Conservation (phyloP, 2,797 vertebrate genomes). For the Syngnathus acus region DNA sequence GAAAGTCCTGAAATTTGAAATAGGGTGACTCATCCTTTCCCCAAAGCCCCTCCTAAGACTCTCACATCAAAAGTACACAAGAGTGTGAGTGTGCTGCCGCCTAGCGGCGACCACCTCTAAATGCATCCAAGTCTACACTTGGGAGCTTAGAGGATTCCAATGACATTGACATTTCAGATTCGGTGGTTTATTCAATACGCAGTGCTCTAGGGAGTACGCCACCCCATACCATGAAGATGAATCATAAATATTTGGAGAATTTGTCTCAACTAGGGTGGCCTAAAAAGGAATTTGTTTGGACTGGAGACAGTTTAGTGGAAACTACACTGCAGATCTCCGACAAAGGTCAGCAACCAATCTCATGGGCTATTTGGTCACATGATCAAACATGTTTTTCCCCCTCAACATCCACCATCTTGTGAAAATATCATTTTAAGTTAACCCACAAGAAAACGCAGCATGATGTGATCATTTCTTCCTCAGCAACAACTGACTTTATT, state of each 20-base stretch:
- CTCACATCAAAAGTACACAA: not conserved
- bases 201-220: not conserved
- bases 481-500: slow-evolving; percentile 2
- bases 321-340: not conserved
- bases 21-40: slow-evolving; percentile 61
- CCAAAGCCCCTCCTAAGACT: slow-evolving; percentile 22
- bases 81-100: slow-evolving; percentile 36
- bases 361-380: not conserved
- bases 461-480: not conserved
- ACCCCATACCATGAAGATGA: not conserved
- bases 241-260: not conserved
- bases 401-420: not conserved
- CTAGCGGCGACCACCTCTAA: slow-evolving; percentile 39
- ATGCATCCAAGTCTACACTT: not conserved
- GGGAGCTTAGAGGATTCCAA: not conserved
- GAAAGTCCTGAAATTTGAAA: slow-evolving; percentile 45
- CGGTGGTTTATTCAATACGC: not conserved
- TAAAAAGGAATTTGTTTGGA: not conserved
- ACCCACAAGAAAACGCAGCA: not conserved
- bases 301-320: not conserved
- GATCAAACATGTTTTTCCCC: not conserved
- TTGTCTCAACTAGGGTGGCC: not conserved
- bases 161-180: not conserved
- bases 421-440: not conserved
- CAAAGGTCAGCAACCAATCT: not conserved